phyloP scores from a whole-genome alignment of 2,888 invertebrate species.

The Arge pagana region DNA sequence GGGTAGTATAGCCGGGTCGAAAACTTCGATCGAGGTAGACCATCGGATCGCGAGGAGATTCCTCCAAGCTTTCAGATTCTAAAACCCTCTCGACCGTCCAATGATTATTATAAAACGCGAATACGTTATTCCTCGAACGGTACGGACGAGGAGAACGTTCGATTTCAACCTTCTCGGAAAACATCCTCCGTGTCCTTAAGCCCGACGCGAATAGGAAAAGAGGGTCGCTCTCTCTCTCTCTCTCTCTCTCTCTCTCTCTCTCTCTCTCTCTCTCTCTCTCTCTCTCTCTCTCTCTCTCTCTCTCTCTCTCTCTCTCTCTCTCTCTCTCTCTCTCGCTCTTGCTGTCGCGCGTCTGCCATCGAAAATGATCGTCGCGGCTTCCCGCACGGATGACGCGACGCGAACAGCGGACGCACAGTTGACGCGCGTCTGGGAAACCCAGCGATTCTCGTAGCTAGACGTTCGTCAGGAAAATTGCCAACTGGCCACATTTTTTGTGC shows the following conservation, averaged over 20 bases:
- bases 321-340: not conserved
- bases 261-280: conserved; percentile 25
- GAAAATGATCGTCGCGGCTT: too few species aligned
- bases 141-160: conserved; percentile 54
- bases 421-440: too few species aligned
- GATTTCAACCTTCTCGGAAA: conserved; percentile 32
- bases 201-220: conserved; percentile 23
- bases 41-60: conserved; percentile 51
- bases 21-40: conserved; percentile 41
- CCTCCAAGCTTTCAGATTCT: conserved; percentile 56
- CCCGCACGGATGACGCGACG: too few species aligned
- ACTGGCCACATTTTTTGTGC: too few species aligned
- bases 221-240: too few species aligned
- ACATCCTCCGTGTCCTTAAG: conserved; percentile 2
- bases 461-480: too few species aligned
- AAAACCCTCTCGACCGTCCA: conserved; percentile 54
- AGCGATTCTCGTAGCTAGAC: too few species aligned
- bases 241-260: conserved; percentile 24
- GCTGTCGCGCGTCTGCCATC: not conserved
- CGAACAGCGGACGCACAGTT: too few species aligned
- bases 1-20: not conserved
- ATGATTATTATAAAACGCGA: conserved; percentile 58
- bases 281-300: conserved; percentile 25
- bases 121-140: conserved; percentile 56
- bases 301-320: not conserved